Conservation (phyloP, 1,140 invertebrate species). For the Polypedilum vanderplanki region DNA sequence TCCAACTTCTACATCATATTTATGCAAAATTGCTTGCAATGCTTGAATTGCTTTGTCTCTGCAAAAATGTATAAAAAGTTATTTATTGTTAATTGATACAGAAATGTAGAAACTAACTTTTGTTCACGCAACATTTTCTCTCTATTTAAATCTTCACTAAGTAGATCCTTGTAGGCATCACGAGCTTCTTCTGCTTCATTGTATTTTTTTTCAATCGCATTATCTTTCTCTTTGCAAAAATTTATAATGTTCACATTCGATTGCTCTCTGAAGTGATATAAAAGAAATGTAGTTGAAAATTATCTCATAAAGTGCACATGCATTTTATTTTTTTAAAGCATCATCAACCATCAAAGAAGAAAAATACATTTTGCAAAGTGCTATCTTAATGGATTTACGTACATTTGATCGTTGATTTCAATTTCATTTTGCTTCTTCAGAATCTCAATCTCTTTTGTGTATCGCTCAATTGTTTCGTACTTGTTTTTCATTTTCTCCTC, state of each 20-base stretch:
- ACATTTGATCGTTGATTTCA: conserved; percentile 23
- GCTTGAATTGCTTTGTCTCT: conserved; percentile 28
- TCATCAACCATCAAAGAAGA: no score
- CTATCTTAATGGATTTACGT: background rate
- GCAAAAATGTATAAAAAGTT: conserved; percentile 14
- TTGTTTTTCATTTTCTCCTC: conserved; percentile 12
- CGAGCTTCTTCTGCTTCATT: conserved; percentile 31
- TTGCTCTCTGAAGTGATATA: conserved; percentile 30
- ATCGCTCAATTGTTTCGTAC: background rate
- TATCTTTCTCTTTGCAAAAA: conserved; percentile 31
- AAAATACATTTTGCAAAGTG: no score
- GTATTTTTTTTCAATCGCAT: conserved; percentile 31
- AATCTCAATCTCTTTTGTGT: background rate
- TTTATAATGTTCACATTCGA: conserved; percentile 31
- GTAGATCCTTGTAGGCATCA: conserved; percentile 31
- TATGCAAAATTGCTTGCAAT: conserved; percentile 22
- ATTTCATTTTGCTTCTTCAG: background rate
- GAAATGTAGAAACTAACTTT: conserved; percentile 31
- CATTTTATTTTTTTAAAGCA: no score
- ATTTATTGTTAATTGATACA: background rate
- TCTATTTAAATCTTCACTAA: conserved; percentile 32
- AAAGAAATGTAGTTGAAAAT: no score
- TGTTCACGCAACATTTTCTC: conserved; percentile 33
- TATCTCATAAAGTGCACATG: no score
- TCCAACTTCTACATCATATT: conserved; percentile 30